Conservation (phyloP, 2,113 vertebrate genomes). For the Microcebus murinus region DNA sequence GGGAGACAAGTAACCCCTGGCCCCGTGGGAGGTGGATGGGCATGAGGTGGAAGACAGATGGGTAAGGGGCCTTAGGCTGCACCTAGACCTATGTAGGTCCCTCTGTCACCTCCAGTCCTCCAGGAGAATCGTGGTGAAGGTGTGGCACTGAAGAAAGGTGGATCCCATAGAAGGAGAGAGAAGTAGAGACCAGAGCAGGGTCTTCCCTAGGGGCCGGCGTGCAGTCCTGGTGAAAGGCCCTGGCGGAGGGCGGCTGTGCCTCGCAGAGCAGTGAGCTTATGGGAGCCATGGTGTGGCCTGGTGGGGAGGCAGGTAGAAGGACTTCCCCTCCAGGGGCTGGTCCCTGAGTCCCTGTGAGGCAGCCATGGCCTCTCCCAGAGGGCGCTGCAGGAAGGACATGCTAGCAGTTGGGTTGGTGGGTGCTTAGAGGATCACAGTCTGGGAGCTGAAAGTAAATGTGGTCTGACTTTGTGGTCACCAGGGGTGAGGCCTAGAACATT, state of each 20-base stretch:
- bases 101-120: neutral
- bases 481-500: neutral
- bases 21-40: neutral
- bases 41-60: neutral
- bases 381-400: fast-evolving
- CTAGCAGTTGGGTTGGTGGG: too few relatives aligned
- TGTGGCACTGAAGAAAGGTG: neutral
- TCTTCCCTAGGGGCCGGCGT: neutral
- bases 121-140: neutral
- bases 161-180: neutral
- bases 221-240: neutral
- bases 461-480: neutral
- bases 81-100: neutral
- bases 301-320: neutral
- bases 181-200: neutral
- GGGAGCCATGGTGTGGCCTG: fast-evolving
- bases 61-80: neutral
- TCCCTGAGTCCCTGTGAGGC: neutral
- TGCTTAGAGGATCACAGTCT: neutral
- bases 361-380: neutral
- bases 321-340: neutral
- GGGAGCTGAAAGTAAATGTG: neutral
- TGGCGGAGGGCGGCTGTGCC: neutral
- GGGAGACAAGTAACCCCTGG: neutral
- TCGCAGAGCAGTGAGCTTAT: neutral